Percentiles rank a stretch among this genome's conserved stretches.
These are phyloP conservation scores for Helicoverpa assulta DNA, from an alignment of 2,888 invertebrate species.

Conservation along the genomic window DNA sequence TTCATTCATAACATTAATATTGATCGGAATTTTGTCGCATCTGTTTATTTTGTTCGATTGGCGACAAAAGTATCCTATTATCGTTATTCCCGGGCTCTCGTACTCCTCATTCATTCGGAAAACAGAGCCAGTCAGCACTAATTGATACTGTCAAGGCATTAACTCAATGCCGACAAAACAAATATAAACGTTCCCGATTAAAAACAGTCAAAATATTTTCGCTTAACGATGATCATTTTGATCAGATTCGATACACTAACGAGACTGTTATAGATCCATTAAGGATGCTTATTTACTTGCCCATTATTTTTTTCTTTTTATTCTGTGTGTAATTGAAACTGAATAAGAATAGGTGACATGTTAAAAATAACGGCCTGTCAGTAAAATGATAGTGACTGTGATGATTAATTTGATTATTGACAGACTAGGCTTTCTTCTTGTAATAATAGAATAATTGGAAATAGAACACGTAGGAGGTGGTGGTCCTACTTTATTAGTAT, in stretches of 20 bases:
- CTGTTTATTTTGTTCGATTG: constrained; percentile 43
- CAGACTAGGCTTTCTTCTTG: too few species aligned
- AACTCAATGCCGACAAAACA: constrained; percentile 48
- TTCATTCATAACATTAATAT: constrained; percentile 20
- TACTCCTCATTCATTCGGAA: constrained; percentile 40
- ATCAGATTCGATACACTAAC: constrained; percentile 14
- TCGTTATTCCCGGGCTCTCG: constrained; percentile 22
- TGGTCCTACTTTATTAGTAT: too few species aligned
- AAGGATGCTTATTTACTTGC: background rate
- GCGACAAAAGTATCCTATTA: constrained; percentile 37
- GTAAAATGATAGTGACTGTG: background rate
- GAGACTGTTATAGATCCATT: constrained; percentile 5
- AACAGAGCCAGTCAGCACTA: constrained; percentile 45
- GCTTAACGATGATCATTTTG: constrained; percentile 26
- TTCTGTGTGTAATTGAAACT: background rate
- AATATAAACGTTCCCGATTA: constrained; percentile 50
- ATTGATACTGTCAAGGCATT: constrained; percentile 63
- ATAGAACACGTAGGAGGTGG: too few species aligned
- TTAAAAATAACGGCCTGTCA: background rate
- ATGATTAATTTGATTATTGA: background rate
- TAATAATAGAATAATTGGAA: too few species aligned
- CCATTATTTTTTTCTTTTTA: background rate
- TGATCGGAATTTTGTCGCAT: constrained; percentile 23
- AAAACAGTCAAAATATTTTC: constrained; percentile 32
- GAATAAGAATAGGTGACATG: background rate